Evolutionary conservation across 2,113 vertebrate species (phyloP).

Genomic region (Haemorhous mexicanus): DNA sequence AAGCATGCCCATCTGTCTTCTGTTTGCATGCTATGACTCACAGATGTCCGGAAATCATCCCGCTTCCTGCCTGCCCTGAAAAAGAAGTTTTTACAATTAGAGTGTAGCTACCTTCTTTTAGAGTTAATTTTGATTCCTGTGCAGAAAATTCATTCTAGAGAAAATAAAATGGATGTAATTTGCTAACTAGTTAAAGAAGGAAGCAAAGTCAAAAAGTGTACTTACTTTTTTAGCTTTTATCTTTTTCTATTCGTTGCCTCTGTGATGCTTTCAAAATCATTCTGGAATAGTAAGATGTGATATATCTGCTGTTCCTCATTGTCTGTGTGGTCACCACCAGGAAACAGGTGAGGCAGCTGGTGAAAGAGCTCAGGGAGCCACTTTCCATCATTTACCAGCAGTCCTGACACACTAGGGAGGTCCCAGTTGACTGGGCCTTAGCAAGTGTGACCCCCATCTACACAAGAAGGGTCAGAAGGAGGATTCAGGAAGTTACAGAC

Average conservation of each 20-base stretch:
- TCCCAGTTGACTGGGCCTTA: neutral
- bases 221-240: neutral
- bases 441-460: neutral
- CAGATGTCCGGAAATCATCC: neutral
- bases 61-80: neutral
- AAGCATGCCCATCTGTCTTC: conserved; percentile 1
- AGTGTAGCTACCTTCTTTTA: neutral
- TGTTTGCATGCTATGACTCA: conserved; percentile 7
- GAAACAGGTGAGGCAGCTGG: neutral
- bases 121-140: neutral
- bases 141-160: neutral
- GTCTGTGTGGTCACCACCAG: neutral
- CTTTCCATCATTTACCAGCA: neutral
- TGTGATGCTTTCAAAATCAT: neutral
- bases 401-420: neutral
- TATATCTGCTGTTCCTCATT: neutral
- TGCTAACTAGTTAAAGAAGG: neutral
- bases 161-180: neutral
- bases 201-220: neutral
- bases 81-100: neutral
- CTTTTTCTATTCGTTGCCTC: neutral
- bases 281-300: neutral
- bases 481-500: neutral
- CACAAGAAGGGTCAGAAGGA: neutral
- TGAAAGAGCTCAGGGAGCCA: neutral